Conservation (phyloP, 2,113 vertebrate species). For the Ctenodactylus gundi region DNA sequence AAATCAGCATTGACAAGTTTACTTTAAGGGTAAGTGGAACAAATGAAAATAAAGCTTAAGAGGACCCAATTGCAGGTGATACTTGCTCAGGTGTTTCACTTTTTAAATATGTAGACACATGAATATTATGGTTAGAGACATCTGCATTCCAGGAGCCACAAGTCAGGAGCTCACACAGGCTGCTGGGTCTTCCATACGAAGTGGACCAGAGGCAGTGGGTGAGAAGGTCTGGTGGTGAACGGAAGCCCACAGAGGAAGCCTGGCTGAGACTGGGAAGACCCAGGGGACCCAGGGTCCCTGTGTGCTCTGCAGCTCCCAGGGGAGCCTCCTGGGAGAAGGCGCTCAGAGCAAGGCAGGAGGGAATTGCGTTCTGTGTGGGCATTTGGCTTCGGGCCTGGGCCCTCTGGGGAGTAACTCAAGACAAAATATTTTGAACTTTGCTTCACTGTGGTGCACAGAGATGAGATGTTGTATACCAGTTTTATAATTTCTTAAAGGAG, state of each 20-base stretch:
- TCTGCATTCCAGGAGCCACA: neutral
- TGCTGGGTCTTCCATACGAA: neutral
- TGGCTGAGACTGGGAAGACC: conserved; percentile 19
- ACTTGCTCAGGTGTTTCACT: neutral
- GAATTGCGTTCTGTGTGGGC: conserved; percentile 23
- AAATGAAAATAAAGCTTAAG: neutral
- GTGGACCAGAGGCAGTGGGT: neutral
- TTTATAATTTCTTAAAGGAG: neutral
- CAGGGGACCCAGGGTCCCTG: conserved; percentile 62
- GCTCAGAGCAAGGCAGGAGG: neutral
- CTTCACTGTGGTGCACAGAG: neutral
- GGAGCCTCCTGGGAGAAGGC: conserved; percentile 60
- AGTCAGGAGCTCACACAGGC: neutral
- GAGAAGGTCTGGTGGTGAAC: neutral
- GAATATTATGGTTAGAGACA: neutral
- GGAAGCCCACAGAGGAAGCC: neutral
- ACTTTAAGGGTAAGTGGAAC: neutral
- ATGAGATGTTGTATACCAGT: neutral
- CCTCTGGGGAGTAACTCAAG: conserved; percentile 47
- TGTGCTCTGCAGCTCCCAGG: neutral
- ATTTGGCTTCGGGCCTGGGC: conserved; percentile 35
- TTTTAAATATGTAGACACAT: neutral
- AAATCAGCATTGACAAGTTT: neutral
- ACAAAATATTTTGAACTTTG: conserved; percentile 36
- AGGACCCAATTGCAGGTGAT: neutral